Evolutionary conservation across 2,113 vertebrate genomes (phyloP).

Genomic region (Coracopsis vasa): DNA sequence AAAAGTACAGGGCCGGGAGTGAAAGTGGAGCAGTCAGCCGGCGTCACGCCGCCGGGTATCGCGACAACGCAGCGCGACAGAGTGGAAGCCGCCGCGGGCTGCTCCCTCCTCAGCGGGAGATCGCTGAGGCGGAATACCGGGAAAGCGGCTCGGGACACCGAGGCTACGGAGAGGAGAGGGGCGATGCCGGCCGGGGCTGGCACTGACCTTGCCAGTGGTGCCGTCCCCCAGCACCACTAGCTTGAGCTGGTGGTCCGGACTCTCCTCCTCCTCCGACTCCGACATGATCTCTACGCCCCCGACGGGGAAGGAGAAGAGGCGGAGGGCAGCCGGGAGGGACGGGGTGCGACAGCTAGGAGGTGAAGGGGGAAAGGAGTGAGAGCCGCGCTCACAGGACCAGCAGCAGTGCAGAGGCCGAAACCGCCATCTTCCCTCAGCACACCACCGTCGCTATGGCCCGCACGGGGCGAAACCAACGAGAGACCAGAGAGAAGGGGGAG

Average conservation of each 20-base stretch:
- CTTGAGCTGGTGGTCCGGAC: conserved; percentile 92
- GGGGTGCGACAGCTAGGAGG: background rate
- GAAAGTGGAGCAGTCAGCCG: background rate
- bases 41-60: background rate
- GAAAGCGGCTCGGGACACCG: background rate
- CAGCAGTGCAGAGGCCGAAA: accelerated
- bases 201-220: conserved; percentile 95
- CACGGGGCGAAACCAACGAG: background rate
- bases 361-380: background rate
- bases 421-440: conserved; percentile 81
- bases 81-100: background rate
- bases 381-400: background rate
- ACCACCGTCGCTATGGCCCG: conserved; percentile 1
- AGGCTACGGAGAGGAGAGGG: background rate
- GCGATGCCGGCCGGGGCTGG: background rate
- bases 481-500: background rate
- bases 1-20: background rate
- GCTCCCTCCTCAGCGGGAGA: background rate
- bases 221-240: conserved; percentile 94
- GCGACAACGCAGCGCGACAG: background rate
- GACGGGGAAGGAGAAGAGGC: background rate
- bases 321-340: background rate
- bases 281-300: conserved; percentile 79
- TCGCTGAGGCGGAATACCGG: background rate
- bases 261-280: conserved; percentile 95